A percentile compares a stretch with the other conserved stretches of the same genome.
phyloP scores from a whole-genome alignment of 2,797 vertebrate genomes.

The Ispidina picta region DNA sequence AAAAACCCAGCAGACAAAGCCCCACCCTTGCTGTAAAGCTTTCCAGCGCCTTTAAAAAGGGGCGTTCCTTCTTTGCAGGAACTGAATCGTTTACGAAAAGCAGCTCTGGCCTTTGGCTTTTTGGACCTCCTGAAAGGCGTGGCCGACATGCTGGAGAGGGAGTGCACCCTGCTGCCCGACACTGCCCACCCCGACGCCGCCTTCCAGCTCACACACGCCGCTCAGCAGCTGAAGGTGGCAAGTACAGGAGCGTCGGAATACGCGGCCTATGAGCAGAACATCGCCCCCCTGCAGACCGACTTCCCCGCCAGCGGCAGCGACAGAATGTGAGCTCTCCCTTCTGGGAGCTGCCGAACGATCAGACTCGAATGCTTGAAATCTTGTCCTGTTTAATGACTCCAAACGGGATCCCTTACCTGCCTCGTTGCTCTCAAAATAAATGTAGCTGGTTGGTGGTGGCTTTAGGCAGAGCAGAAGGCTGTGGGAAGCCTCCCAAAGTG shows the following conservation, averaged over 20 bases:
- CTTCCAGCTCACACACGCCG: conserved; percentile 94
- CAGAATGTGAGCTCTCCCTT: conserved; percentile 67
- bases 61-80: conserved; percentile 79
- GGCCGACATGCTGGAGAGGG: conserved; percentile 93
- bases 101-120: conserved; percentile 95
- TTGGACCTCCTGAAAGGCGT: conserved; percentile 95
- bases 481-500: not conserved
- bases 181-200: conserved; percentile 95
- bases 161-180: conserved; percentile 94
- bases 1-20: not conserved
- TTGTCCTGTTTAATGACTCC: not conserved
- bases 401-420: not conserved
- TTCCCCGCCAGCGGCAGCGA: conserved; percentile 85
- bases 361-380: not conserved
- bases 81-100: conserved; percentile 94
- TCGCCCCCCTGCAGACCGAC: conserved; percentile 94
- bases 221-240: conserved; percentile 94
- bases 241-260: conserved; percentile 90
- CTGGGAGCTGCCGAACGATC: not conserved
- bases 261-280: conserved; percentile 91
- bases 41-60: not conserved
- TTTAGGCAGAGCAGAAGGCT: not conserved
- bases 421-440: not conserved
- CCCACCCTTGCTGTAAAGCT: not conserved
- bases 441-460: not conserved